These are phyloP conservation scores for Coronaproctus castanopsis DNA, from an alignment of 2,888 invertebrate species.

Conservation along the genomic window DNA sequence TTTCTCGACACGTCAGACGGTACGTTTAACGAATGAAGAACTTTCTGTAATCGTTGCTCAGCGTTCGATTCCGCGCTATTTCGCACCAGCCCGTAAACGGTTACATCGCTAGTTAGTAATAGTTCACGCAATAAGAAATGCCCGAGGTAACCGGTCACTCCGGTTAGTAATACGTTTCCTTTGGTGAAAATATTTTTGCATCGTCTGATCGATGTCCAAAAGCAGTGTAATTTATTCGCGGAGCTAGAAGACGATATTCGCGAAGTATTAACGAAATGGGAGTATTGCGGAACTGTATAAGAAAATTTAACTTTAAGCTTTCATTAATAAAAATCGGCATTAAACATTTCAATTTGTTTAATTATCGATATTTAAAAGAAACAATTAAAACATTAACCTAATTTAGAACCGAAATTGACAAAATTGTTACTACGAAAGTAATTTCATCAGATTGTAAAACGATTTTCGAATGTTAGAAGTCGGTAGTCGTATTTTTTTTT, in stretches of 20 bases:
- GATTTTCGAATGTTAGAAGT: too few species aligned
- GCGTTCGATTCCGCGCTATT: constrained; percentile 15
- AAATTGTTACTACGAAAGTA: too few species aligned
- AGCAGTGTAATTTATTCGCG: constrained; percentile 17
- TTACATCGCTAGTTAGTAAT: constrained; percentile 18
- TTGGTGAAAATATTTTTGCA: constrained; percentile 16
- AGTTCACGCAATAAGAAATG: constrained; percentile 20
- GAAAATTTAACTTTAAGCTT: too few species aligned
- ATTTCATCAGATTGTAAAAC: too few species aligned
- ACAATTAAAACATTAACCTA: too few species aligned
- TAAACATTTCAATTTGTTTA: too few species aligned
- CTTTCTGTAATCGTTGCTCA: constrained; percentile 16
- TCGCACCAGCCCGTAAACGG: constrained; percentile 20
- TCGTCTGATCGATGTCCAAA: constrained; percentile 19
- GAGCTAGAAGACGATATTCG: constrained; percentile 14
- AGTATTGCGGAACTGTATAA: too few species aligned
- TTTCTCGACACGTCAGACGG: neutral
- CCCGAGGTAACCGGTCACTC: constrained; percentile 21
- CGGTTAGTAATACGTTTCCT: constrained; percentile 21
- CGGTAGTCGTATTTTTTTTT: too few species aligned
- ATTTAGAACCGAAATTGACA: too few species aligned
- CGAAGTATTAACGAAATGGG: neutral
- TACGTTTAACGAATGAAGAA: neutral
- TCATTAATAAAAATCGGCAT: too few species aligned
- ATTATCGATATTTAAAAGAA: too few species aligned